These are phyloP conservation scores for Oncorhynchus kisutch DNA, from an alignment of 2,113 vertebrate genomes.

Conservation along the genomic window DNA sequence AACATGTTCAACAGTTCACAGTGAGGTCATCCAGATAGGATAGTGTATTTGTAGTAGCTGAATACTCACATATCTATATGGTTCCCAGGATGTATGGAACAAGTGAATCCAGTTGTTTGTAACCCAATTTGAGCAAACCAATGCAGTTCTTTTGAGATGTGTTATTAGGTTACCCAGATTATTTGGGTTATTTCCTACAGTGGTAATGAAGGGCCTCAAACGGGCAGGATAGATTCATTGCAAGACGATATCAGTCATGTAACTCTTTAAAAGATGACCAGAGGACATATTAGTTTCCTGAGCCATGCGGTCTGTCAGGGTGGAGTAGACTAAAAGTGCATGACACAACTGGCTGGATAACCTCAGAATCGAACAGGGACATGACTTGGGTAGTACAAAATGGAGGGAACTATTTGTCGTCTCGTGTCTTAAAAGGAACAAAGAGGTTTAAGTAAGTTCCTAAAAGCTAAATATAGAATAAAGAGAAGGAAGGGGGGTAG, in stretches of 20 bases:
- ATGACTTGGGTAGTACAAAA: not conserved
- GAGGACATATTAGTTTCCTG: not conserved
- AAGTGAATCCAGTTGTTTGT: not conserved
- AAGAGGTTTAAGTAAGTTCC: not conserved
- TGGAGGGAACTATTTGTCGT: not conserved
- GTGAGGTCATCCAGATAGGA: no score
- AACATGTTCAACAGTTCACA: no score
- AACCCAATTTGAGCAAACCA: not conserved
- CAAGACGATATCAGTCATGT: not conserved
- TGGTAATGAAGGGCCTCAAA: no score
- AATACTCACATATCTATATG: no score
- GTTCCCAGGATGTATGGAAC: no score
- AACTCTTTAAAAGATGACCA: not conserved
- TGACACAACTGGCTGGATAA: not conserved
- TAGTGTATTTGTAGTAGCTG: no score
- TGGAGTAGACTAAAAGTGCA: not conserved
- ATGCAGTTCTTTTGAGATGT: not conserved
- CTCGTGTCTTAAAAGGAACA: not conserved
- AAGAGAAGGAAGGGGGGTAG: not conserved
- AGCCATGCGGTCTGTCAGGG: not conserved
- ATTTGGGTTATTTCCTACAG: not conserved
- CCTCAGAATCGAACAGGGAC: not conserved
- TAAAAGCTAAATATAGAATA: not conserved
- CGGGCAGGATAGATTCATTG: not conserved
- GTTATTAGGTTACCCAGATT: not conserved